Evolutionary conservation across 1,140 invertebrate genomes (phyloP).

Genomic region (Cydia amplana): DNA sequence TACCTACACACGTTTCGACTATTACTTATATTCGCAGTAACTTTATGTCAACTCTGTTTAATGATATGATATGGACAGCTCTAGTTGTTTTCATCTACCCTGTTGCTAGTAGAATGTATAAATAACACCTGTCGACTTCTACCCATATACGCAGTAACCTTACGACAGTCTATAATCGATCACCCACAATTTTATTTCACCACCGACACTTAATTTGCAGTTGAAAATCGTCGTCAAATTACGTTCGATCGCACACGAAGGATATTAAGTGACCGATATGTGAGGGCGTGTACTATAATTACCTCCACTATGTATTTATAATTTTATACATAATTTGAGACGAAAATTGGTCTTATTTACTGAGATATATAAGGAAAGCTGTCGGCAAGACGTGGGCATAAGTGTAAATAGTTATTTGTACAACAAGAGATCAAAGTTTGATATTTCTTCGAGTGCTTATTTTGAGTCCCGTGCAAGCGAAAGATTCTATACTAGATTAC

Average conservation of each 20-base stretch:
- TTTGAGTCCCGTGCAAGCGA: too few species aligned
- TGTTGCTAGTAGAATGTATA: too few species aligned
- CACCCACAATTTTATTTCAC: background rate
- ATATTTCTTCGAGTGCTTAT: too few species aligned
- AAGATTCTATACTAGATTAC: too few species aligned
- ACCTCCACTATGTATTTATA: background rate
- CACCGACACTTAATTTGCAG: background rate
- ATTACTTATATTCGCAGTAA: too few species aligned
- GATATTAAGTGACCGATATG: background rate
- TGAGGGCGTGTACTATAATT: conserved; percentile 28
- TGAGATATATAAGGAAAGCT: conserved; percentile 7
- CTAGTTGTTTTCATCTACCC: too few species aligned
- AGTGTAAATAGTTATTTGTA: too few species aligned
- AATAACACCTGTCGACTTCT: too few species aligned
- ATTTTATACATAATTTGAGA: conserved; percentile 1
- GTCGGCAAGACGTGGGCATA: background rate
- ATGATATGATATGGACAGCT: too few species aligned
- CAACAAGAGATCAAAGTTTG: too few species aligned
- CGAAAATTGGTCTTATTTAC: conserved; percentile 2
- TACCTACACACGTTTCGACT: too few species aligned
- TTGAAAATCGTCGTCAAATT: conserved; percentile 6
- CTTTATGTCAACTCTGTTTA: too few species aligned
- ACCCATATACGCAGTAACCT: background rate
- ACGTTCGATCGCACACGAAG: conserved; percentile 22
- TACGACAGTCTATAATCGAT: background rate